Evolutionary conservation across 2,888 invertebrate species (phyloP).

Genomic region (Tuberolachnus salignus): DNA sequence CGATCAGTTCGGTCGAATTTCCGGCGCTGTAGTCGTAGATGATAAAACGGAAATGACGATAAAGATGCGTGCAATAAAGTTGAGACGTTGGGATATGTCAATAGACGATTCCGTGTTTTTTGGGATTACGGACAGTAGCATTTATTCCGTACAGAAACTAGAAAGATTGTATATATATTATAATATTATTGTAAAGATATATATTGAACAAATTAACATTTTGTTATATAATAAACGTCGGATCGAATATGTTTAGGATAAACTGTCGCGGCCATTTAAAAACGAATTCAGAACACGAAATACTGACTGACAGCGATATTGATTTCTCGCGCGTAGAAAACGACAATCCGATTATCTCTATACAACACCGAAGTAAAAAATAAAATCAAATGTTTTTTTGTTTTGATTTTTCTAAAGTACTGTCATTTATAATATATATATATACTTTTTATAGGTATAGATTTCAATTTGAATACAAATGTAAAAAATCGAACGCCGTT

Average conservation of each 20-base stretch:
- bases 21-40: slow-evolving; percentile 67
- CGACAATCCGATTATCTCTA: background rate
- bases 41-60: slow-evolving; percentile 61
- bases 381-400: background rate
- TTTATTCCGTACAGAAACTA: slow-evolving; percentile 29
- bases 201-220: background rate
- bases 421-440: background rate
- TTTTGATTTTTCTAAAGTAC: background rate
- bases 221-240: background rate
- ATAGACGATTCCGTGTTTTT: slow-evolving; percentile 60
- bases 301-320: background rate
- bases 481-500: background rate
- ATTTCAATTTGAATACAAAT: slow-evolving; percentile 11
- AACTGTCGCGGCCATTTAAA: slow-evolving; percentile 35
- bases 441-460: background rate
- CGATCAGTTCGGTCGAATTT: slow-evolving; percentile 70
- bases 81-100: slow-evolving; percentile 64
- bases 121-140: slow-evolving; percentile 8
- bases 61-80: slow-evolving; percentile 66
- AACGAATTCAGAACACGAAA: slow-evolving; percentile 2
- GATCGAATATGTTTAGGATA: background rate
- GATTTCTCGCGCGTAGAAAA: background rate
- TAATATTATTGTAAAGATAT: background rate
- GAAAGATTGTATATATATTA: slow-evolving; percentile 5
- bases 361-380: slow-evolving; percentile 12